phyloP scores from a whole-genome alignment of 1,140 invertebrate genomes.

The Cydia amplana region DNA sequence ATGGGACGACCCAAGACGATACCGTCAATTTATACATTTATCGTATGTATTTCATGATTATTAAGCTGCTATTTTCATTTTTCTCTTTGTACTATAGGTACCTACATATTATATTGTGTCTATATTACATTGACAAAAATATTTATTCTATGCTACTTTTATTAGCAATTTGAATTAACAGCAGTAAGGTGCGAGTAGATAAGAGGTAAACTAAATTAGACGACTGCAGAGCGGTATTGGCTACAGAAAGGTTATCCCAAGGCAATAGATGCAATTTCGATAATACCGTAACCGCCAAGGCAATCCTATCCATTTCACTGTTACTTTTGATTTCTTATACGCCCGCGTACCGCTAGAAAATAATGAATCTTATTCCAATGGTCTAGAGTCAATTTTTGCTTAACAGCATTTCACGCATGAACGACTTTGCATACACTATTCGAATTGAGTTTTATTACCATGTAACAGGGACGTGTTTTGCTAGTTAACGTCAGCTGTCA shows the following conservation, averaged over 20 bases:
- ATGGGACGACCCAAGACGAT: too few relatives aligned
- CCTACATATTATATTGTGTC: too few relatives aligned
- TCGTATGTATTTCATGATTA: too few relatives aligned
- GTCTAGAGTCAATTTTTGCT: not conserved
- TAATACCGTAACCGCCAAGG: constrained; percentile 22
- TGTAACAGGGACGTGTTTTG: not conserved
- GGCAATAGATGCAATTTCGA: constrained; percentile 27
- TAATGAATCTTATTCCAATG: not conserved
- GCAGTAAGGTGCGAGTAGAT: too few relatives aligned
- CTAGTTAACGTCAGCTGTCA: constrained; percentile 16
- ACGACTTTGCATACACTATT: not conserved
- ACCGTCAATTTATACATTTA: too few relatives aligned
- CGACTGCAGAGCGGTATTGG: not conserved
- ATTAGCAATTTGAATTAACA: too few relatives aligned
- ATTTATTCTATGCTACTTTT: not conserved
- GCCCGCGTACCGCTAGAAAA: too few relatives aligned
- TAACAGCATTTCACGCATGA: not conserved
- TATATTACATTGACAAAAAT: too few relatives aligned
- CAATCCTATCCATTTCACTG: constrained; percentile 28
- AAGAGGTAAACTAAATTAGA: not conserved
- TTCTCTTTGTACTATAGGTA: too few relatives aligned
- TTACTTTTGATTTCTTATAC: constrained; percentile 27
- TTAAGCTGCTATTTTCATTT: too few relatives aligned
- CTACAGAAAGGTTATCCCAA: constrained; percentile 17
- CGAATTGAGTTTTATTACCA: not conserved